Base-by-base conservation (phyloP, 2,113 vertebrate genomes). In the Bos indicus region DNA sequence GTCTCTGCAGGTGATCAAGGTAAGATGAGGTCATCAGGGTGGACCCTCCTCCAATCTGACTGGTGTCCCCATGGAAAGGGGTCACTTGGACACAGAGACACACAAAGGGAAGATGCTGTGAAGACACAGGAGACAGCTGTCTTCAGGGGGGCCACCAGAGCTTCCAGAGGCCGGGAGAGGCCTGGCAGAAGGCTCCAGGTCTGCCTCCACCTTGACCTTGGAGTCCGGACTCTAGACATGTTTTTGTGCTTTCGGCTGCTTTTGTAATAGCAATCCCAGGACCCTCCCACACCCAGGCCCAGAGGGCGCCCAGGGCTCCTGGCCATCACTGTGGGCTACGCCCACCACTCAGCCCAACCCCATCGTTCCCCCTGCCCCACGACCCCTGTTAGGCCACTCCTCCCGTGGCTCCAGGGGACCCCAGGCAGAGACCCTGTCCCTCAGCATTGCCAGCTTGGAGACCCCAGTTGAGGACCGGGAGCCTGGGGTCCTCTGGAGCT, bases 321-420 rank as follows among this genome's bases (percentile, higher is more conserved):
- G 28, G 19, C 54, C 60, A 23, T 74, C 3, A 14, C 3, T 6
- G 51, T 9, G 51, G 48, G 78, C 26, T 19, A 2, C 0, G 3
- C 26, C 7, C 17, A 21, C 26, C 51, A 25, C 48, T 17, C 13
- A 52, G 62, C 16, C 40, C 46, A 71, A 23, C 10, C n/a, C 19
- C n/a, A 36, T 40, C 16, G 46, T 52, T 9, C 57, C 91, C 4
- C 2, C 7, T 43, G 4, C 17, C 60, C 57, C 3, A 5, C 0
- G 0, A 48, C 8, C 4, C 11, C 15, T 16, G 2, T 46, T n/a
- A 62, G 46, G 54, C 15, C n/a, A 8, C 13, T 5, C 1, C 36
- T 59, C 36, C 60, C 1, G 0, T 36, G 2, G 30, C 54, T n/a
- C 43, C 25, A 26, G 60, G 40, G 25, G 13, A 17, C 40, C 74